phyloP scores from a whole-genome alignment of 2,888 invertebrate species.

The Caenorhabditis sp. region DNA sequence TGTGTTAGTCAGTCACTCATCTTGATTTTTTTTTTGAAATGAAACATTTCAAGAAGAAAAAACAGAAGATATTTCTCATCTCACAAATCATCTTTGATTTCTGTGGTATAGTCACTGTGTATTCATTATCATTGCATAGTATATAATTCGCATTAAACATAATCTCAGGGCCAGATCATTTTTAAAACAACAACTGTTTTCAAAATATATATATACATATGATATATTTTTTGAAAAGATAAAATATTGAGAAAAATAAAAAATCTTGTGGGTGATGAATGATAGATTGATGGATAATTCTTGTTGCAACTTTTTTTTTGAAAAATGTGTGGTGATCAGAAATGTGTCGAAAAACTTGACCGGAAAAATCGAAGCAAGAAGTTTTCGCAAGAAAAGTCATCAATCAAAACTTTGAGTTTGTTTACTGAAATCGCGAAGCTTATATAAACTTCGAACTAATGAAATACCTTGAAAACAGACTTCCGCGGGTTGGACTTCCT shows the following conservation, averaged over 20 bases:
- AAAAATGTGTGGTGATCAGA: neutral
- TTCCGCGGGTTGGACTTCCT: no score
- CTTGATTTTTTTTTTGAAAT: neutral
- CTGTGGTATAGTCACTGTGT: neutral
- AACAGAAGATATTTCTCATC: neutral
- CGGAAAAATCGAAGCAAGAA: no score
- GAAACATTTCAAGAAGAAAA: neutral
- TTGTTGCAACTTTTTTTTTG: neutral
- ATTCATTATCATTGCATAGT: neutral
- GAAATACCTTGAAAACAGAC: no score
- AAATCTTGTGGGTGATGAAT: neutral
- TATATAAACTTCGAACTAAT: no score
- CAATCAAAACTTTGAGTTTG: no score
- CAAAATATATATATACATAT: neutral
- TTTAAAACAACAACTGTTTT: neutral
- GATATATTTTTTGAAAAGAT: neutral
- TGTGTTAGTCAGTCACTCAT: neutral
- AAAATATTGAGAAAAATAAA: neutral
- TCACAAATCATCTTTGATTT: constrained; percentile 1
- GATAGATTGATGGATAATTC: neutral
- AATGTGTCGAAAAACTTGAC: neutral
- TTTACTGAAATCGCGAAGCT: no score
- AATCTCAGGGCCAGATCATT: neutral
- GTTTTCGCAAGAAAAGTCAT: no score
- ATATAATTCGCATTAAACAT: neutral